A percentile compares a stretch with the other conserved stretches of the same genome.
Conservation (phyloP, 2,113 vertebrate genomes). For the Apodemus sylvaticus region DNA sequence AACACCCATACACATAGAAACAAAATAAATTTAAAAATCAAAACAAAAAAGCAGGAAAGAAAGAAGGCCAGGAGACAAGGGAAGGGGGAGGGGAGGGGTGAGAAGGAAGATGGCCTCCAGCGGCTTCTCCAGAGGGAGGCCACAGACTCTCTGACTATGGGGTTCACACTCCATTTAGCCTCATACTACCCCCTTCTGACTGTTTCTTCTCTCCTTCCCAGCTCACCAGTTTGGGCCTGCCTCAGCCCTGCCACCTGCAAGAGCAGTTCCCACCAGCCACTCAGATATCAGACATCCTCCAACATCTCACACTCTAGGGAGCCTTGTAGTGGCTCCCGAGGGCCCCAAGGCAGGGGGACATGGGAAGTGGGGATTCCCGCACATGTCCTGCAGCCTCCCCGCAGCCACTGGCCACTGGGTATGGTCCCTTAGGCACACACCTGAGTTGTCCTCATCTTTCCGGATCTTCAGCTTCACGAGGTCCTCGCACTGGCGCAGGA, state of each 20-base stretch:
- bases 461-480: slow-evolving; percentile 97
- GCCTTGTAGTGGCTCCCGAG: background rate
- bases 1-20: background rate
- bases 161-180: background rate
- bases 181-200: background rate
- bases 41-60: background rate
- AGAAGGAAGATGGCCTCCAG: background rate
- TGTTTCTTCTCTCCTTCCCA: too few species aligned
- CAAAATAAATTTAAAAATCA: background rate
- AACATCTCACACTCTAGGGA: background rate
- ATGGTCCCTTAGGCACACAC: slow-evolving; percentile 81
- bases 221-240: background rate
- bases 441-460: slow-evolving; percentile 98
- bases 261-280: background rate
- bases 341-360: too few species aligned
- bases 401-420: too few species aligned
- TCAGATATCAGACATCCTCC: background rate
- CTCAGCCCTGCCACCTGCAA: too few species aligned
- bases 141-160: background rate
- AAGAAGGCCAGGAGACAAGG: background rate
- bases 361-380: background rate
- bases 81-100: background rate
- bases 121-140: background rate
- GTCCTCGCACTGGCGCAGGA: slow-evolving; percentile 96
- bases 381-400: too few species aligned